Evolutionary conservation across 1,140 invertebrate genomes (phyloP).

Genomic region (Oryctes rhinoceros): DNA sequence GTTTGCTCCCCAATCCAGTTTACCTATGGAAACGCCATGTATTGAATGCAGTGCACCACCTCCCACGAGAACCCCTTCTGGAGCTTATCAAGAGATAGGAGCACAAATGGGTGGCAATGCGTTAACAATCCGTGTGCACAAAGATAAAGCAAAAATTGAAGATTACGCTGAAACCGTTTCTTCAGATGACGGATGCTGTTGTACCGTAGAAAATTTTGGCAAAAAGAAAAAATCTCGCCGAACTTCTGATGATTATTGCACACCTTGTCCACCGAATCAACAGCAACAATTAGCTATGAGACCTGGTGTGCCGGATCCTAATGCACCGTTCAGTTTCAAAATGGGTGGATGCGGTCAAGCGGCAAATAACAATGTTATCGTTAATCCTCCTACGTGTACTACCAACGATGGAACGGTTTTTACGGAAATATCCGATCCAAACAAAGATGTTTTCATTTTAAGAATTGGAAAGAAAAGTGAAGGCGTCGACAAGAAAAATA

Average conservation of each 20-base stretch:
- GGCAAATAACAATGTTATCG: conserved; percentile 51
- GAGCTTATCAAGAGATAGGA: conserved; percentile 59
- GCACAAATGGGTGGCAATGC: conserved; percentile 60
- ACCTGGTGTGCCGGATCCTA: conserved; percentile 47
- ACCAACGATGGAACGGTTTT: conserved; percentile 54
- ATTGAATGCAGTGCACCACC: conserved; percentile 50
- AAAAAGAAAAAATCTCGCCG: conserved; percentile 32
- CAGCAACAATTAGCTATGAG: conserved; percentile 47
- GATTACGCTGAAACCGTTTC: conserved; percentile 42
- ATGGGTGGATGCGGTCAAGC: conserved; percentile 50
- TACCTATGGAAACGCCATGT: conserved; percentile 48
- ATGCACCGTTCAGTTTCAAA: conserved; percentile 54
- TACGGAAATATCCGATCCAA: conserved; percentile 58
- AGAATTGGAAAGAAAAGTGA: conserved; percentile 57
- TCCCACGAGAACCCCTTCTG: conserved; percentile 23
- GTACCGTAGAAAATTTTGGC: conserved; percentile 26
- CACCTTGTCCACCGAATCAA: conserved; percentile 24
- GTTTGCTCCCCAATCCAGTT: not conserved
- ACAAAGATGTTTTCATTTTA: conserved; percentile 60
- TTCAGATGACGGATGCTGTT: conserved; percentile 43
- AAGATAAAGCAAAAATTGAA: conserved; percentile 56
- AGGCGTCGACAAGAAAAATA: conserved; percentile 58
- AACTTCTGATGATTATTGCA: conserved; percentile 40
- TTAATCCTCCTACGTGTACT: conserved; percentile 55
- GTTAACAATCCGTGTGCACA: conserved; percentile 59